Conservation (phyloP, 2,888 invertebrate species). For the Liodrosophila aerea region DNA sequence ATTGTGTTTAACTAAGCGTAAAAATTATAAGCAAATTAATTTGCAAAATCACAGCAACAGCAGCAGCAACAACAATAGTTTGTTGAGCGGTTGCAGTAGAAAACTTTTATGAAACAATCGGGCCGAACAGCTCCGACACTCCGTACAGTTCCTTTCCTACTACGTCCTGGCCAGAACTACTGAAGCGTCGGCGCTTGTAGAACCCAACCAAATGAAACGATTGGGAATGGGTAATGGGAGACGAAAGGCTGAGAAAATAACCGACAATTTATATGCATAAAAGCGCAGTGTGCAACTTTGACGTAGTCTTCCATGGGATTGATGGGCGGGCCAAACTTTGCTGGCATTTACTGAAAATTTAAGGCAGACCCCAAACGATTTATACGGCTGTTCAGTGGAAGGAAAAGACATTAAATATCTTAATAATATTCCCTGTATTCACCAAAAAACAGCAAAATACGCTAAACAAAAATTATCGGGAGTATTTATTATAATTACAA, state of each 20-base stretch:
- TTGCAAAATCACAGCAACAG: conserved; percentile 76
- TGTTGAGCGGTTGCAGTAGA: conserved; percentile 58
- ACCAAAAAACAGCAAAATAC: no score
- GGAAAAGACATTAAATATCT: neutral
- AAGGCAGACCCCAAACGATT: conserved; percentile 22
- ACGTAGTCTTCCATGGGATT: conserved; percentile 61
- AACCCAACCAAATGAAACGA: conserved; percentile 61
- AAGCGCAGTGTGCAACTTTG: conserved; percentile 77
- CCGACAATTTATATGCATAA: conserved; percentile 78
- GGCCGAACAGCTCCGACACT: conserved; percentile 55
- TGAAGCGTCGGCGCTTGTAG: conserved; percentile 49
- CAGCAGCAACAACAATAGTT: conserved; percentile 59
- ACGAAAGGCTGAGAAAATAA: conserved; percentile 49
- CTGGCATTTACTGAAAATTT: conserved; percentile 51
- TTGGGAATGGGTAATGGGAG: conserved; percentile 2
- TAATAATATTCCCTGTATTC: no score
- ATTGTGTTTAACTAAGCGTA: conserved; percentile 82
- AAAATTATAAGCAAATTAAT: conserved; percentile 83
- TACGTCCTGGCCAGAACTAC: conserved; percentile 44
- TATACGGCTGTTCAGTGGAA: conserved; percentile 1
- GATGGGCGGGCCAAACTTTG: conserved; percentile 70
- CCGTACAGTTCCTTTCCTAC: conserved; percentile 36
- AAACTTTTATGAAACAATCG: conserved; percentile 77
- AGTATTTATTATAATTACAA: no score
- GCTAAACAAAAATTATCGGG: no score